phyloP scores from a whole-genome alignment of 2,113 vertebrate genomes.

The Ardeotis arabs region DNA sequence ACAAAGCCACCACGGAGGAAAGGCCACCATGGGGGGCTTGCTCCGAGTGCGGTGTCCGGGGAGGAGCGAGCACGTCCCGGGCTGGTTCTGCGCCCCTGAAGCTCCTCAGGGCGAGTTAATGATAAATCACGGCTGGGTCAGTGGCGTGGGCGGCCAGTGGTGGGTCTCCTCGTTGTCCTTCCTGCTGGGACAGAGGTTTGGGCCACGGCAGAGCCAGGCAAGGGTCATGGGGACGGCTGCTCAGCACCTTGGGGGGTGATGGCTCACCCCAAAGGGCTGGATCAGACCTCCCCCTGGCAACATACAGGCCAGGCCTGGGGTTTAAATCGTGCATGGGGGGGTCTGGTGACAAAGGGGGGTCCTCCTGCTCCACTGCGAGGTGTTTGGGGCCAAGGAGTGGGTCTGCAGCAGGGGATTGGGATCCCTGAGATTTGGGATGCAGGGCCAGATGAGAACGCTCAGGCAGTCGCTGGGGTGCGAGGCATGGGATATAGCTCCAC shows the following conservation, averaged over 20 bases:
- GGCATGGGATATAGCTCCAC: background rate
- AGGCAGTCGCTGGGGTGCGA: background rate
- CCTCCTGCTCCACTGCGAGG: background rate
- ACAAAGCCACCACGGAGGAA: background rate
- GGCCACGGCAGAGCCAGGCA: background rate
- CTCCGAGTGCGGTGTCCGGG: accelerated
- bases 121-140: background rate
- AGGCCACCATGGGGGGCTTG: background rate
- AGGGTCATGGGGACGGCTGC: accelerated
- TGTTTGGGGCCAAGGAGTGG: accelerated
- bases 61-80: background rate
- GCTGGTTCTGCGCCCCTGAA: background rate
- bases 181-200: background rate
- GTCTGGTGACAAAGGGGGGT: background rate
- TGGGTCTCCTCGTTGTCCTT: background rate
- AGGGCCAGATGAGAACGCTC: background rate
- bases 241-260: background rate
- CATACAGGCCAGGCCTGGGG: background rate
- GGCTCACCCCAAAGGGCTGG: background rate
- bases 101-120: slow-evolving; percentile 45
- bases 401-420: background rate
- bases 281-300: background rate
- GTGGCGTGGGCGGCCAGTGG: background rate
- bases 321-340: accelerated
- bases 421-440: background rate